Evolutionary conservation across 2,888 invertebrate genomes (phyloP), one percentile per base, ranked within the genome.

Genomic region (Mechanitis mazaeus): DNA sequence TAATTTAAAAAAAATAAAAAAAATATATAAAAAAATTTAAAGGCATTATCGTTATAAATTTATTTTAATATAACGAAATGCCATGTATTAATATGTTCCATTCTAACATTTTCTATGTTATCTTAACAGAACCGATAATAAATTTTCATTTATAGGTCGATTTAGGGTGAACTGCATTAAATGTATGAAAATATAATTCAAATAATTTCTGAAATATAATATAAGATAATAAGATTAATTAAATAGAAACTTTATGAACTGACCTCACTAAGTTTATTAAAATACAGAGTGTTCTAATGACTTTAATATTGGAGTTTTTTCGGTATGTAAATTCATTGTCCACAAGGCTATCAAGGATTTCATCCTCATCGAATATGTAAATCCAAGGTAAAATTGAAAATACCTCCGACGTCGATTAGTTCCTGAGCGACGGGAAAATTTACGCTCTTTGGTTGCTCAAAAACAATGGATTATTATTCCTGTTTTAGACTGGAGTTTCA

Each of bases 341-440:
- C 71, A 67, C 66, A 63, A 56, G 61, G 56, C 74, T 77, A 78
- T 78, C 80, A 77, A 77, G 78, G 72, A 69, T 66, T 71, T 71
- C 75, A 70, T 73, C 73, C 79, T 79, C 79, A 79, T 83, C 83
- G 80, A 81, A 80, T 82, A 85, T 85, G 84, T 73, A 81, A 85
- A 85, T 84, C 71, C 73, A 74, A 76, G 80, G 79, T 82, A 77
- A 82, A 84, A 85, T 84, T 85, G 85, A 83, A 84, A 85, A 84
- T 84, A 75, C 79, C 80, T 78, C 68, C 67, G 68, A 70, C 69
- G 70, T 65, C 72, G 69, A 72, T 71, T 71, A 73, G 68, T 69
- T 66, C 61, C 63, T 64, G 61, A 66, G 46, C 67, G 56, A 47
- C 60, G 53, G 57, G 55, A 58, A 67, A 64, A 67, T 63, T 65